Evolutionary conservation across 1,140 invertebrate species (phyloP).

Genomic region (Leptestheria dahalacensis): DNA sequence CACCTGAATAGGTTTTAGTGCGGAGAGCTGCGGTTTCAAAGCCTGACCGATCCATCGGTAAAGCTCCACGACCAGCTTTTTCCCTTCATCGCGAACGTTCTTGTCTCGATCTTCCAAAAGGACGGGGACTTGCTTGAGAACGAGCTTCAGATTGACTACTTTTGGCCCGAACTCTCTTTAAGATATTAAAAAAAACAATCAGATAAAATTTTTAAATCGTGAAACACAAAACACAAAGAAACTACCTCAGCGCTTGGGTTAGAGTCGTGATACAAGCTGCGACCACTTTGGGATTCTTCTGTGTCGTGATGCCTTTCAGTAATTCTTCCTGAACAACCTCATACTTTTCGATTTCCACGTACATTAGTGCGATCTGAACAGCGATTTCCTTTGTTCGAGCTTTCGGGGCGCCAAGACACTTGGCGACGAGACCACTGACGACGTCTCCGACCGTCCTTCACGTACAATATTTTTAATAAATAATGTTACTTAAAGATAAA

Average conservation of each 20-base stretch:
- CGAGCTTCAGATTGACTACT: constrained; percentile 71
- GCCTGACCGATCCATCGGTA: constrained; percentile 81
- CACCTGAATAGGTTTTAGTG: constrained; percentile 71
- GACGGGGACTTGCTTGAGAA: constrained; percentile 70
- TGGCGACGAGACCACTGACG: constrained; percentile 71
- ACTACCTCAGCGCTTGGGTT: constrained; percentile 51
- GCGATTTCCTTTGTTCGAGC: constrained; percentile 82
- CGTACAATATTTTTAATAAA: constrained; percentile 23
- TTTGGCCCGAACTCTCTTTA: constrained; percentile 75
- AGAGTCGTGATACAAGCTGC: constrained; percentile 62
- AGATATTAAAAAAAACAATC: constrained; percentile 17
- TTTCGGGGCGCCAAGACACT: constrained; percentile 81
- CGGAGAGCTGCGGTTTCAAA: constrained; percentile 68
- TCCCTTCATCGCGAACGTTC: constrained; percentile 76
- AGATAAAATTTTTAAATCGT: background rate
- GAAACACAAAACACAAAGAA: constrained; percentile 14
- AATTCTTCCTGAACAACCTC: constrained; percentile 81
- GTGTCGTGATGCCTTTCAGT: constrained; percentile 72
- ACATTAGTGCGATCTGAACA: constrained; percentile 77
- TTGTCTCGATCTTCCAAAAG: constrained; percentile 86
- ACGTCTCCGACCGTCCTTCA: constrained; percentile 81
- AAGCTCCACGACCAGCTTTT: constrained; percentile 74
- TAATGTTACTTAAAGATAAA: background rate
- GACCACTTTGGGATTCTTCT: constrained; percentile 91
- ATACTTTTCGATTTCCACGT: constrained; percentile 89